A percentile compares a stretch with the other conserved stretches of the same genome.
Conservation (phyloP, 2,113 vertebrate species). For the Podarcis cretensis region DNA sequence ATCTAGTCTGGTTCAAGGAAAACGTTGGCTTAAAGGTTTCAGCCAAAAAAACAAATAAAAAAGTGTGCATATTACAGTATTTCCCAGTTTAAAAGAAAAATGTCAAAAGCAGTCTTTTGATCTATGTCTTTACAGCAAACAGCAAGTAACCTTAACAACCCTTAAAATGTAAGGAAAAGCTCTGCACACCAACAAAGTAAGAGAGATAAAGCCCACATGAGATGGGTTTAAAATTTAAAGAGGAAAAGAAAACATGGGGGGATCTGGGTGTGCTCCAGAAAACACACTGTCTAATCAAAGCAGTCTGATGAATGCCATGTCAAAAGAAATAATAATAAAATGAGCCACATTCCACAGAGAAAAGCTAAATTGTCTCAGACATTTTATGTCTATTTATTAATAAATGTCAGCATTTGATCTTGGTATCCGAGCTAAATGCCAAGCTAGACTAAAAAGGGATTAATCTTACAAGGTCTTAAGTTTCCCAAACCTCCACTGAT, state of each 20-base stretch:
- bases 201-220: conserved; percentile 29
- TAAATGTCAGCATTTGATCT: conserved; percentile 55
- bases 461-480: conserved; percentile 32
- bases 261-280: conserved; percentile 38
- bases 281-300: conserved; percentile 31
- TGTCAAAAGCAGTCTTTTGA: conserved; percentile 36
- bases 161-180: conserved; percentile 50
- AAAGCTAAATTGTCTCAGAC: conserved; percentile 38
- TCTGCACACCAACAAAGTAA: conserved; percentile 43
- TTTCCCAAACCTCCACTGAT: conserved; percentile 52
- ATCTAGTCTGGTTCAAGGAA: neutral
- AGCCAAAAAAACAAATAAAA: neutral
- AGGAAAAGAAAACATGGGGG: conserved; percentile 8
- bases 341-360: neutral
- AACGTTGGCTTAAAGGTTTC: conserved; percentile 27
- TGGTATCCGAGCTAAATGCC: conserved; percentile 54
- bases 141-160: conserved; percentile 50
- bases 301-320: neutral
- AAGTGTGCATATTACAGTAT: conserved; percentile 20
- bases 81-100: conserved; percentile 14
- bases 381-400: conserved; percentile 43
- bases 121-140: conserved; percentile 51
- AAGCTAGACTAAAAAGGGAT: conserved; percentile 47
- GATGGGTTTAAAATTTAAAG: conserved; percentile 23
- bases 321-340: conserved; percentile 29